A percentile compares a stretch with the other conserved stretches of the same genome.
Evolutionary conservation across 2,888 invertebrate genomes (phyloP).

Genomic region (Noctua janthe): DNA sequence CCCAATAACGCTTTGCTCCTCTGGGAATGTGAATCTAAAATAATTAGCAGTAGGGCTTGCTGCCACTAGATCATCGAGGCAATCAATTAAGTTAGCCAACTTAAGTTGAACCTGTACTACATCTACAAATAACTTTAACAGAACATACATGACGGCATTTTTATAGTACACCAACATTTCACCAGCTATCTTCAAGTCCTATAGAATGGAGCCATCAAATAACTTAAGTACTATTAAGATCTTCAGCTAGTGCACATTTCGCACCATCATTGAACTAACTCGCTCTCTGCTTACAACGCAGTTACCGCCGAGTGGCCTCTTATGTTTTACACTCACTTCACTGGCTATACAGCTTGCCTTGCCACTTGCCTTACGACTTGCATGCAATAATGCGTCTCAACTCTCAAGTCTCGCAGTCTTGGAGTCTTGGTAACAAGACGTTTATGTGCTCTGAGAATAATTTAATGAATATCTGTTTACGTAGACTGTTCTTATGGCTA

Average conservation of each 20-base stretch:
- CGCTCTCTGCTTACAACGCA: conserved; percentile 75
- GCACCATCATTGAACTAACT: conserved; percentile 42
- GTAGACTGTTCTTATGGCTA: neutral
- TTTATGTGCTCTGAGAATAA: conserved; percentile 23
- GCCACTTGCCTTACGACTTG: conserved; percentile 58
- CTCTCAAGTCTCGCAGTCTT: conserved; percentile 14
- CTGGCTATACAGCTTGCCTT: conserved; percentile 53
- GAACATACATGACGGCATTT: too few species aligned
- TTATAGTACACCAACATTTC: neutral
- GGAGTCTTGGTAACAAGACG: conserved; percentile 38
- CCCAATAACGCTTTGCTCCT: neutral
- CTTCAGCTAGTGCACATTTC: conserved; percentile 23
- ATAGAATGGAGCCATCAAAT: neutral
- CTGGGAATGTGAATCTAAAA: neutral
- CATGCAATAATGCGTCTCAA: conserved; percentile 49
- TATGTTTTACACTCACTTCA: conserved; percentile 68
- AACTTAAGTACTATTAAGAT: conserved; percentile 8
- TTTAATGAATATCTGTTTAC: conserved; percentile 11
- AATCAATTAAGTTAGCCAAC: neutral
- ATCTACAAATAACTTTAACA: neutral
- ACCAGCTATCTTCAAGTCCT: neutral
- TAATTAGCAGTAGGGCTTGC: neutral
- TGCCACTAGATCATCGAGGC: neutral
- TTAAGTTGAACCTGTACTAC: neutral
- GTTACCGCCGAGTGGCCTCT: conserved; percentile 76